phyloP scores from a whole-genome alignment of 1,140 invertebrate genomes.

The Drosophila melanica region DNA sequence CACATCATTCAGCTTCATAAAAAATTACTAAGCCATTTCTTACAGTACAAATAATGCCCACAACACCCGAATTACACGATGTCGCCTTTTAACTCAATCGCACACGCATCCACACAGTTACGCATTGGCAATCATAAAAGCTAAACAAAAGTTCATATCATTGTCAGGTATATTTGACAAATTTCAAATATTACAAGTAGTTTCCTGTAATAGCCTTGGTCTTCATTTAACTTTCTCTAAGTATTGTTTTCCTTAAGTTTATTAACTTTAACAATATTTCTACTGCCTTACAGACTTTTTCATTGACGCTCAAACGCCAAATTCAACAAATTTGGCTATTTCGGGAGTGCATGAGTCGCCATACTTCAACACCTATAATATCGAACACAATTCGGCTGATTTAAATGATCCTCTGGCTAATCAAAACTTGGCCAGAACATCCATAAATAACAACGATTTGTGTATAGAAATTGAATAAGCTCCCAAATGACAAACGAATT shows the following conservation, averaged over 20 bases:
- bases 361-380: conserved; percentile 26
- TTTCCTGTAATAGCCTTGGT: not conserved
- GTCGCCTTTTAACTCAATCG: conserved; percentile 56
- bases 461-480: conserved; percentile 44
- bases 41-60: conserved; percentile 67
- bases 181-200: not conserved
- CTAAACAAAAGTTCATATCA: conserved; percentile 26
- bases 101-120: conserved; percentile 21
- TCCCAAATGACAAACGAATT: conserved; percentile 28
- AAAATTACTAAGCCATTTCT: conserved; percentile 38
- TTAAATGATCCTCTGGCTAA: conserved; percentile 6
- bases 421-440: conserved; percentile 14
- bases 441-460: conserved; percentile 34
- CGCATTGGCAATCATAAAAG: conserved; percentile 17
- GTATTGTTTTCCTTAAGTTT: not conserved
- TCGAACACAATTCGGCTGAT: conserved; percentile 10
- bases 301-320: conserved; percentile 64
- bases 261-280: conserved; percentile 1
- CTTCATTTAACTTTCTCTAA: not conserved
- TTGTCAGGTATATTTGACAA: conserved; percentile 32
- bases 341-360: not conserved
- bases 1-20: conserved; percentile 17
- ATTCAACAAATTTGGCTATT: conserved; percentile 9
- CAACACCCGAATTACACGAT: conserved; percentile 54
- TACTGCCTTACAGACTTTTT: conserved; percentile 57